Percentiles rank a stretch among this genome's conserved stretches.
These are phyloP conservation scores for Hydropsyche betteni DNA, from an alignment of 2,888 invertebrate genomes.

Conservation along the genomic window DNA sequence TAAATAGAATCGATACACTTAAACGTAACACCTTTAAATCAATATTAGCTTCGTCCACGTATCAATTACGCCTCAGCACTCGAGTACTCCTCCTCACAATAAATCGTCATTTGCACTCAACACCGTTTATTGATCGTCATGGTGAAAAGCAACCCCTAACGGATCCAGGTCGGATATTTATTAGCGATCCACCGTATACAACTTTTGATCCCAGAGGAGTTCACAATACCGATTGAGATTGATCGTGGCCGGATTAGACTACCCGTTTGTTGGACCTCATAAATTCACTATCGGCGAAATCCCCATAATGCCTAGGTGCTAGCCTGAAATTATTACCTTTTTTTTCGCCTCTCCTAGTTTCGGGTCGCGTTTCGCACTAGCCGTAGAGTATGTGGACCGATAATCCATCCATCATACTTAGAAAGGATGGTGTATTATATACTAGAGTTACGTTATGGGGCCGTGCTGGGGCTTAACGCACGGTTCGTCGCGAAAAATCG, in stretches of 20 bases:
- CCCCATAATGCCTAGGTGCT: constrained; percentile 20
- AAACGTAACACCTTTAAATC: no score
- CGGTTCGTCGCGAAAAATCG: constrained; percentile 24
- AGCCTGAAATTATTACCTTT: constrained; percentile 19
- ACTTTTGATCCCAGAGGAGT: constrained; percentile 3
- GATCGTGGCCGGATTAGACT: constrained; percentile 30
- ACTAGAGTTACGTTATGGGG: no score
- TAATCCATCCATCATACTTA: constrained; percentile 31
- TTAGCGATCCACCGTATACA: constrained; percentile 20
- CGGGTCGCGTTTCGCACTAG: background rate
- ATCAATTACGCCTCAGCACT: background rate
- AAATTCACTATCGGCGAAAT: constrained; percentile 29
- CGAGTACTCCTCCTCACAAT: background rate
- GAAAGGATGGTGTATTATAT: background rate
- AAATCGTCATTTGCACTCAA: background rate
- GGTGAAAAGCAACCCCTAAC: no score
- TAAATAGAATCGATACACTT: no score
- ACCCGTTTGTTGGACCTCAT: constrained; percentile 21
- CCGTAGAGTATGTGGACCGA: background rate
- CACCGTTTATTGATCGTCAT: no score
- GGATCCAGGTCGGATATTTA: background rate
- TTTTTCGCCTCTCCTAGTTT: background rate
- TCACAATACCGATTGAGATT: constrained; percentile 35
- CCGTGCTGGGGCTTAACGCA: background rate
- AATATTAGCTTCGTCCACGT: no score